Base-by-base conservation (phyloP, 2,797 vertebrate species). In the Pachyuromys duprasi region DNA sequence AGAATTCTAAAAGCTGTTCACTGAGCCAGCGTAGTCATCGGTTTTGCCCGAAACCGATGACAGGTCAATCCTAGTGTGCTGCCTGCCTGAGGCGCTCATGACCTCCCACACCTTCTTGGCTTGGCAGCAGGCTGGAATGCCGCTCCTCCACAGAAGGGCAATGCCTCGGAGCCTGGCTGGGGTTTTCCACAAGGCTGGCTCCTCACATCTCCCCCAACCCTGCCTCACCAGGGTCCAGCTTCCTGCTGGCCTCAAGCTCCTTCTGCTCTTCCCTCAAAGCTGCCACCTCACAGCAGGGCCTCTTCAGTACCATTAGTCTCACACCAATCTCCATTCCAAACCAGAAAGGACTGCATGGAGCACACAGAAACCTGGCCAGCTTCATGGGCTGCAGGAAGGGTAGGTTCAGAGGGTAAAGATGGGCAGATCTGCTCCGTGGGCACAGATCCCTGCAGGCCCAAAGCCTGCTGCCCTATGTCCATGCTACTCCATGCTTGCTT, bases 71-170 rank as follows among this genome's bases (percentile, higher is more conserved):
- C 45, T 45, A 36, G 45, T 63, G 20, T 26, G 22, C 6, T 17
- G 22, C 8, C 22, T 82, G 62, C 60, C 22, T 36, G 11, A 7
- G 0, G 4, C 31, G 6, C n/a, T 26, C 6, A 33, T 9, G 1
- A 24, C 28, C 57, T 72, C 69, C 45, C 18, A 0, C 6, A 0
- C 39, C 31, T 17, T 15, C 13, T 45, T 45, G 57, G 31, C 17
- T 14, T 1, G 18, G 26, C 42, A 3, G 26, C 22, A 42, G 31
- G 33, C 20, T 39, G 22, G 74, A 57, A 80, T 42, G n/a, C 90
- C 36, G 14, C 12, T 70, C 49, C 57, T 90, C 26, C 55, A 28
- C 18, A 39, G 81, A 7, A 8, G 60, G 60, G 36, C 8, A 11
- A 33, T 8, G 57, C 26, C 39, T 70, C 69, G 62, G n/a, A 70